Conservation (phyloP, 2,113 vertebrate genomes). For the Pogona vitticeps region DNA sequence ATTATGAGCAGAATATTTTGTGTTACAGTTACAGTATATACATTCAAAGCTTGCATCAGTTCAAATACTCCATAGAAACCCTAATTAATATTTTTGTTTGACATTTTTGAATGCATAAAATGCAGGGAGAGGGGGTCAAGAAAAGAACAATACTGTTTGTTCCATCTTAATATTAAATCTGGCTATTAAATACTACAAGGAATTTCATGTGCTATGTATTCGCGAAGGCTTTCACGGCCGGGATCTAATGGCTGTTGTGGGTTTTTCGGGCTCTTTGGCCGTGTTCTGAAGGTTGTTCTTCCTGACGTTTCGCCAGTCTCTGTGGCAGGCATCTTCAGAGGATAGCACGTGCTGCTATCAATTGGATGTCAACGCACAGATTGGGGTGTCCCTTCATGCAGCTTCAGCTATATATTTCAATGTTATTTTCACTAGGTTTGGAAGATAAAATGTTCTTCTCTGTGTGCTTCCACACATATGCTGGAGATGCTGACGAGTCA, state of each 20-base stretch:
- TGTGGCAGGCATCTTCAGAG: too few relatives aligned
- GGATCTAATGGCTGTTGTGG: too few relatives aligned
- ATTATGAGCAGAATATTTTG: background rate
- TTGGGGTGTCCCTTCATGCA: conserved; percentile 3
- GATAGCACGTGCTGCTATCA: background rate
- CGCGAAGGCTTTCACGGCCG: too few relatives aligned
- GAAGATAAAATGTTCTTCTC: conserved; percentile 34
- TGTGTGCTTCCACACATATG: conserved; percentile 20
- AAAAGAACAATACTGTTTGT: conserved; percentile 41
- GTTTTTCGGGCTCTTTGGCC: too few relatives aligned
- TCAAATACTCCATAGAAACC: background rate
- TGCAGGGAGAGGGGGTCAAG: conserved; percentile 30
- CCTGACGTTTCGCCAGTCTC: too few relatives aligned
- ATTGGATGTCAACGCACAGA: background rate
- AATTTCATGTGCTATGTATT: too few relatives aligned
- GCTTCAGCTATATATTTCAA: conserved; percentile 39
- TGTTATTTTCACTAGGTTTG: conserved; percentile 35
- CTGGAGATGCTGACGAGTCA: too few relatives aligned
- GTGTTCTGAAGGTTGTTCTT: too few relatives aligned
- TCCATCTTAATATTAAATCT: conserved; percentile 39
- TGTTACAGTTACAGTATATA: conserved; percentile 49
- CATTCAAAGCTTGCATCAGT: conserved; percentile 24
- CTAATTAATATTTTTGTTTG: conserved; percentile 19
- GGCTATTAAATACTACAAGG: background rate
- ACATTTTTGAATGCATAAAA: conserved; percentile 44